Evolutionary conservation across 2,888 invertebrate species (phyloP), one percentile per base, ranked within the genome.

Genomic region (Luffia ferchaultella): DNA sequence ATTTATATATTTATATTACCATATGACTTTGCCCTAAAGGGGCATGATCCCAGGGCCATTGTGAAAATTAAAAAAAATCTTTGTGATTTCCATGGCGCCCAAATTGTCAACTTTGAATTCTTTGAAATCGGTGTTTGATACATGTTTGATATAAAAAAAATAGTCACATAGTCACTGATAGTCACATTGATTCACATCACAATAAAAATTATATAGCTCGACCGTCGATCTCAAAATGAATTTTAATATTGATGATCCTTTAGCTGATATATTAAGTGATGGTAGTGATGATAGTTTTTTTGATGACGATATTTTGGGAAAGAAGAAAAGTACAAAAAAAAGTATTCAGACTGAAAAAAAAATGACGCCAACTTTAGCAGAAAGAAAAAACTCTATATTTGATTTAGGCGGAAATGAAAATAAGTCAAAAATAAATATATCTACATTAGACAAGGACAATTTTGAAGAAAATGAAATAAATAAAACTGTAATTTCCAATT

Each of bases 261-360:
- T 89, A 54, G 90, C 86, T 20, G 89, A 89, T 61, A 82, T 88
- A 61, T 70, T 90, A 45, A 90, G 89, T 61, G 90, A 90, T 62
- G 89, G 87, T 52, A 90, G 89, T 59, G 88, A 90, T 59, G 91
- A 91, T 60, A 90, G 89, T 70, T 91, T 91, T 62, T 91, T 90
- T 60, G 89, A 89, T 57, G 87, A 88, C 57, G 87, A 88, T 57
- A 83, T 79, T 50, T 59, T 80, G 42, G 77, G 79, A 16, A 82
- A 79, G 61, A 83, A 77, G 60, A 79, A 78, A 58, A 56, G 73
- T 1, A 49, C 55, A 18, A 78, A 76, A 54, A 75, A 74, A 55
- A 71, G 30, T 30, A 30, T 7, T 30, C 12, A 7, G 3, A 30
- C 3, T 30, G 30, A 30, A 12, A 30, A 30, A 12, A 30, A 68